Base-by-base conservation (phyloP, 2,888 invertebrate species). In the Anthoptus insignis region DNA sequence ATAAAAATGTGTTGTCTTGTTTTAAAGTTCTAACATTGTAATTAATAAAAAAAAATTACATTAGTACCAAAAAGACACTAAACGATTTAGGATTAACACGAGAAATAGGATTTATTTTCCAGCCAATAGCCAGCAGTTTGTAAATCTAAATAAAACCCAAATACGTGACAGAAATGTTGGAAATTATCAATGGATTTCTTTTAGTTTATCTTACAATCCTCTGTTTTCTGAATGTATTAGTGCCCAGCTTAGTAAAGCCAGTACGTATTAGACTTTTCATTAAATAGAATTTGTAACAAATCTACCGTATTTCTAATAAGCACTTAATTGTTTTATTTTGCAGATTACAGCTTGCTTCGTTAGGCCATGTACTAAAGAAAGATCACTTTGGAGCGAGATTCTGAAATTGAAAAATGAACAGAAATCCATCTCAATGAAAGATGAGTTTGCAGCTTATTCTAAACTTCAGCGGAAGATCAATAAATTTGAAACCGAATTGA, bases 381-480 rank as follows among this genome's bases (percentile, higher is more conserved):
- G 84, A 52, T 78, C 78, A 27, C 70, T 93, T 21, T 84, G 90
- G 77, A 73, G 77, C 6, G 85, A 94, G 76, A 84, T 94, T 39
- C 52, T 81, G 34, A 81, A 83, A 71, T 81, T 94, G 3, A 93
- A 91, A 77, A 74, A 76, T 1, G 88, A 94, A 71, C 95, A 95
- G 73, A 86, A 88, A 59, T 70, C 76, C 8, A 81, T 94, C 65
- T 94, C 93, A 8, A 94, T 95, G 87, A 94, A 94, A 66, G 94
- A 95, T 70, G 91, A 94, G 71, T 95, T 95, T 83, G 94, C 94
- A 6, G 91, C 93, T 34, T 94, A 94, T 78, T 94, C 95, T 1
- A 95, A 94, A 80, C 69, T 95, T 34, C 95, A 95, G 77, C 84
- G 95, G 47, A 94, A 88, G 81, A 94, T 95, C 21, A 94, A 93